Conservation (phyloP, 2,113 vertebrate genomes). For the Microcebus lehilahytsara region DNA sequence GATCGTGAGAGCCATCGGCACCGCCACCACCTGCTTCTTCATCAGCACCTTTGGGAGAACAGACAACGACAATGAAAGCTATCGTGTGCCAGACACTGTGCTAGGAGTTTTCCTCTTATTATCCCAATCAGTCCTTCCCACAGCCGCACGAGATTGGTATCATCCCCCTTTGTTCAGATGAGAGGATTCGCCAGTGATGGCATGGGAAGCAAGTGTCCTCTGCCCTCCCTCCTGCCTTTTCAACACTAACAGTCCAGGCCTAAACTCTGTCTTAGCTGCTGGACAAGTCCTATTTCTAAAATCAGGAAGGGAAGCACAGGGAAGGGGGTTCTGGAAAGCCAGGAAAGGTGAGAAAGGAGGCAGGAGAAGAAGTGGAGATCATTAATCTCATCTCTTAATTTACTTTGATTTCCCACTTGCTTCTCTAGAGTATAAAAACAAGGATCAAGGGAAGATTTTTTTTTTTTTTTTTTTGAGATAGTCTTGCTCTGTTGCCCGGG, state of each 20-base stretch:
- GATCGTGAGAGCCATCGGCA: background rate
- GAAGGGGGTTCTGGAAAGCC: background rate
- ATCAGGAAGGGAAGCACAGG: background rate
- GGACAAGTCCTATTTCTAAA: background rate
- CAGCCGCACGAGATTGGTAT: background rate
- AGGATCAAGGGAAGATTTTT: conserved; percentile 84
- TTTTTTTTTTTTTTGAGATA: conserved; percentile 36
- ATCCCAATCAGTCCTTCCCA: background rate
- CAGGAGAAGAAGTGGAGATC: background rate
- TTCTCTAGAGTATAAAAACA: conserved; percentile 85
- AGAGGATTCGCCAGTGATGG: background rate
- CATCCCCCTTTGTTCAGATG: background rate
- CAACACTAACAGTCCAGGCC: background rate
- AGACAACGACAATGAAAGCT: background rate
- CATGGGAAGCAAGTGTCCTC: background rate
- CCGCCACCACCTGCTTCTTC: background rate
- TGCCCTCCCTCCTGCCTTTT: no score
- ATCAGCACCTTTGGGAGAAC: background rate
- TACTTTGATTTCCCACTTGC: background rate
- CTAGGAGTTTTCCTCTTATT: background rate
- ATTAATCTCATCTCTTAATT: background rate
- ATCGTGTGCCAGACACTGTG: no score
- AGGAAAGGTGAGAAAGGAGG: background rate
- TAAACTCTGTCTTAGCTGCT: background rate
- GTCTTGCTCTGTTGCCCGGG: no score